Percentiles rank a stretch among this genome's conserved stretches.
Evolutionary conservation across 2,113 vertebrate species (phyloP).

Genomic region (Rallus limicola): DNA sequence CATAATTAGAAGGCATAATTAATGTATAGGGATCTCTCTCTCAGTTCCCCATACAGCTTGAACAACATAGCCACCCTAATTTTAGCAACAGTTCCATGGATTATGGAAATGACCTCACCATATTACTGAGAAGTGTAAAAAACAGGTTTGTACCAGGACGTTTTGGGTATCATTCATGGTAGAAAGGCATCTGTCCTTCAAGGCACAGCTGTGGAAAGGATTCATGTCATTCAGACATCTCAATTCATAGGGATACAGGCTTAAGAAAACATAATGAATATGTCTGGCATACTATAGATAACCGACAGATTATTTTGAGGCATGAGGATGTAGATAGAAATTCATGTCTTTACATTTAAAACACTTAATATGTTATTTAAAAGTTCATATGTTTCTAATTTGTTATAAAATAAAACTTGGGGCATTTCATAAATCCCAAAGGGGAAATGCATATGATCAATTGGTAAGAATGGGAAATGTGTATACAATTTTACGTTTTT

Average conservation of each 20-base stretch:
- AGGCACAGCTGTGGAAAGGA: background rate
- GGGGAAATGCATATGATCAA: background rate
- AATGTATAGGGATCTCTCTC: background rate
- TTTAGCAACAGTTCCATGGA: background rate
- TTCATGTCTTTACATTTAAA: background rate
- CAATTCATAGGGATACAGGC: background rate
- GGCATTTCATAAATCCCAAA: background rate
- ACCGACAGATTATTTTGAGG: background rate
- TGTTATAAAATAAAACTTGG: background rate
- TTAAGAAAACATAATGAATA: background rate
- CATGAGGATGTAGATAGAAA: background rate
- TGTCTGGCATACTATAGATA: background rate
- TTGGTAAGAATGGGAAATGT: background rate
- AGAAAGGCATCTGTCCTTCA: constrained; percentile 30
- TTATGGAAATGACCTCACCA: constrained; percentile 7
- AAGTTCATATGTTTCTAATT: background rate
- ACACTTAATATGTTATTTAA: background rate
- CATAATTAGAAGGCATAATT: constrained; percentile 20
- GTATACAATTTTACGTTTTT: background rate
- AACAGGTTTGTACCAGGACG: background rate
- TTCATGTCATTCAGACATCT: constrained; percentile 2
- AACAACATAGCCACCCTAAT: background rate
- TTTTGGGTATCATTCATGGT: background rate
- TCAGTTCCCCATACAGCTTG: background rate
- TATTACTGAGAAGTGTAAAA: background rate